These are phyloP conservation scores for Parapristionchus giblindavisi DNA, from an alignment of 2,888 invertebrate genomes.

Conservation along the genomic window DNA sequence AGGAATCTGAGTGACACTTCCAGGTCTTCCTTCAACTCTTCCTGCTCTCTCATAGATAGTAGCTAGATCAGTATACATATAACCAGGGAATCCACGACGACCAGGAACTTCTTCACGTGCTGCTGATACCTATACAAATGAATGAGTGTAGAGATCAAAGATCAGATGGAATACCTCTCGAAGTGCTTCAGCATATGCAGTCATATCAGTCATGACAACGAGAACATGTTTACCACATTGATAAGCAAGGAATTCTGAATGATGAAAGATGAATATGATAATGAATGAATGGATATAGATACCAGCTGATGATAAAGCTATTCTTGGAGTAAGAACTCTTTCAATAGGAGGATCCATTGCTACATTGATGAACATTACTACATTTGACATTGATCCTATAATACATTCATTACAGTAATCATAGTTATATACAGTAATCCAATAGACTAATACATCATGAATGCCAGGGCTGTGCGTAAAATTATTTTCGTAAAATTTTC, in stretches of 20 bases:
- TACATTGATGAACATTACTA: conserved; percentile 96
- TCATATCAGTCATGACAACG: conserved; percentile 98
- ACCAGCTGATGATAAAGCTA: conserved; percentile 90
- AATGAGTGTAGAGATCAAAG: neutral
- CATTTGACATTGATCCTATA: conserved; percentile 92
- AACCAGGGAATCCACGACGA: conserved; percentile 97
- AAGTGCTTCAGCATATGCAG: conserved; percentile 97
- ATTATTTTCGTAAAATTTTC: no score
- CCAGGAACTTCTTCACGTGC: conserved; percentile 99
- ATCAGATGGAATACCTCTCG: conserved; percentile 81
- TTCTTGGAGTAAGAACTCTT: conserved; percentile 96
- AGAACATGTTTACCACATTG: conserved; percentile 99
- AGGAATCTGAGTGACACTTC: conserved; percentile 98
- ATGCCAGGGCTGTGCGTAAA: neutral
- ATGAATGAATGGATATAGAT: neutral
- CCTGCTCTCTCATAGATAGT: conserved; percentile 99
- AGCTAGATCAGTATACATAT: conserved; percentile 99
- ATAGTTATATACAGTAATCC: neutral
- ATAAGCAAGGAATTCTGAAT: conserved; percentile 91
- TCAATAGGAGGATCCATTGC: conserved; percentile 99
- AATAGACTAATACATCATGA: neutral
- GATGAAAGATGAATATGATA: no score
- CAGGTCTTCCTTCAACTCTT: conserved; percentile 95
- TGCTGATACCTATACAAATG: conserved; percentile 78
- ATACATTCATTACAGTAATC: neutral